phyloP scores from a whole-genome alignment of 2,797 vertebrate species.

The Siniperca obscura region DNA sequence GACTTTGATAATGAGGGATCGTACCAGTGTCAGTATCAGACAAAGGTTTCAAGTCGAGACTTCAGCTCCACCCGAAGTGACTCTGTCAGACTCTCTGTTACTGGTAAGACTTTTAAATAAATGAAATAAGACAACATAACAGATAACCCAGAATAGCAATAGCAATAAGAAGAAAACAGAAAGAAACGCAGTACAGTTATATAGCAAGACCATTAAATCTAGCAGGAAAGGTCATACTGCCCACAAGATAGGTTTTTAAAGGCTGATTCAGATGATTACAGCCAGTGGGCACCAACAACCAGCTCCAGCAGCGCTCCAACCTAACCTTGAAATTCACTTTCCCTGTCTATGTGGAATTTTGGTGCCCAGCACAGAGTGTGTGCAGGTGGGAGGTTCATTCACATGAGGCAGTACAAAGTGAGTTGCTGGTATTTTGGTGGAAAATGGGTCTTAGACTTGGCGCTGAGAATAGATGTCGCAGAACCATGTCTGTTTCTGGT shows the following conservation, averaged over 20 bases:
- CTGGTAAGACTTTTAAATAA: background rate
- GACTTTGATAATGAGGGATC: background rate
- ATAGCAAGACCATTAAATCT: background rate
- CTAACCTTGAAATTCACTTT: no score
- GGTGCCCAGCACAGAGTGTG: no score
- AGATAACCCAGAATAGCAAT: background rate
- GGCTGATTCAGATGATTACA: no score
- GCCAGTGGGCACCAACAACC: no score
- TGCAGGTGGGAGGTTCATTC: background rate
- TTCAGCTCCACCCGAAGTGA: background rate
- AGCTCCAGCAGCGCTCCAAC: no score
- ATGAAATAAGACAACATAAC: background rate
- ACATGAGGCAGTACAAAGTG: background rate
- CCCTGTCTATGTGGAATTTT: background rate
- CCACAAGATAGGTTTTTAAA: no score
- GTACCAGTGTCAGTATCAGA: constrained; percentile 24
- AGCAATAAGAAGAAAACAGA: no score
- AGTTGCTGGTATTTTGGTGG: background rate
- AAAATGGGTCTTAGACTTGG: background rate
- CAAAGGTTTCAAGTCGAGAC: rapidly evolving
- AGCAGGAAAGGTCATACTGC: no score
- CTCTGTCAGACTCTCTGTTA: constrained; percentile 1
- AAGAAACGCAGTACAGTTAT: no score
- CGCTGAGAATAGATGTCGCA: background rate
- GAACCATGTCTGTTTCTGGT: background rate